Evolutionary conservation across 2,113 vertebrate species (phyloP).

Genomic region (Ophthalmolycus amberensis): DNA sequence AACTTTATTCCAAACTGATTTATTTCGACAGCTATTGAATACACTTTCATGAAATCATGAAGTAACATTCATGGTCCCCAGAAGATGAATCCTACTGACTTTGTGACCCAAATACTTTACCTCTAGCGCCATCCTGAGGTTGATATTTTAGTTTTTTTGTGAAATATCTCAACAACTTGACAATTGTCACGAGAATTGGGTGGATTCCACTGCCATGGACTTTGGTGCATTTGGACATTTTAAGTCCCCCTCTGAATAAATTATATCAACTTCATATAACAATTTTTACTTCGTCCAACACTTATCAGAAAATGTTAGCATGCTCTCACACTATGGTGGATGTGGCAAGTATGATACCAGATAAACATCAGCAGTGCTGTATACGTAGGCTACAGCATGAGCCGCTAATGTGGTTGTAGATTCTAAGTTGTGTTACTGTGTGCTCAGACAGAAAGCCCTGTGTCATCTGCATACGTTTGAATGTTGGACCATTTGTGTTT

Average conservation of each 20-base stretch:
- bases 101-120: neutral
- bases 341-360: neutral
- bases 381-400: neutral
- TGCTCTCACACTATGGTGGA: neutral
- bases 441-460: neutral
- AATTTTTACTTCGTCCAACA: neutral
- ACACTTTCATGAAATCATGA: neutral
- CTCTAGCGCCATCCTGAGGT: neutral
- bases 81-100: neutral
- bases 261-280: neutral
- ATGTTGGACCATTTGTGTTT: neutral
- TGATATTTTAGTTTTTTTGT: neutral
- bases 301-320: neutral
- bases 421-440: neutral
- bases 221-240: neutral
- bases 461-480: neutral
- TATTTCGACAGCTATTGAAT: neutral
- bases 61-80: neutral
- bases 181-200: neutral
- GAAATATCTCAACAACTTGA: neutral
- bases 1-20: neutral
- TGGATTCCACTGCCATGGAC: neutral
- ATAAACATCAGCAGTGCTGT: neutral
- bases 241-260: neutral
- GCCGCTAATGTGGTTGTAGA: neutral